Evolutionary conservation across 2,888 invertebrate species (phyloP).

Genomic region (Myopa testacea): DNA sequence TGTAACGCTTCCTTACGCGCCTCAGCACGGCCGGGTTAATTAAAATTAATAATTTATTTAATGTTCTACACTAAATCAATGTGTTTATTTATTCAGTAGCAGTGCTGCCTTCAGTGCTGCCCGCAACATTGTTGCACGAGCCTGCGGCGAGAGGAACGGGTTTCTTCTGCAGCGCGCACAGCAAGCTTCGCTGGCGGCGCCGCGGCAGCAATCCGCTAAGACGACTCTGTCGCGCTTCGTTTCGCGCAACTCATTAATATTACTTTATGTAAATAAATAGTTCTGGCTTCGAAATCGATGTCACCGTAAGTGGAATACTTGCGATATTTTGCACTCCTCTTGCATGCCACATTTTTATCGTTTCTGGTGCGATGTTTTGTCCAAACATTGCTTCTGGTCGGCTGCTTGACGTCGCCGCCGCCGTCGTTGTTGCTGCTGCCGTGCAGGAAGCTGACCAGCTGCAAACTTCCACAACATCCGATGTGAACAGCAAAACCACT

Average conservation of each 20-base stretch:
- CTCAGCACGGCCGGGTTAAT: constrained; percentile 4
- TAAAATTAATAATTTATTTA: constrained; percentile 34
- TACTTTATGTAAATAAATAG: constrained; percentile 12
- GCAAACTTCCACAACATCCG: no score
- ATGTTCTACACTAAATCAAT: constrained; percentile 33
- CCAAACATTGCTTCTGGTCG: neutral
- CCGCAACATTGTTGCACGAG: constrained; percentile 29
- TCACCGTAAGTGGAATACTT: neutral
- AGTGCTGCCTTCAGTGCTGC: neutral
- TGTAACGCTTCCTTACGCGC: neutral
- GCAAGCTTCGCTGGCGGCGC: neutral
- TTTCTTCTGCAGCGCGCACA: neutral
- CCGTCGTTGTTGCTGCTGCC: neutral
- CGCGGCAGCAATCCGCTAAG: constrained; percentile 5
- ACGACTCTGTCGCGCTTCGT: neutral
- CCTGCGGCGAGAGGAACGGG: neutral
- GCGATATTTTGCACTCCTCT: neutral
- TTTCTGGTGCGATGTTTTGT: neutral
- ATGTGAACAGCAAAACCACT: no score
- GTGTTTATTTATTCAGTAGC: constrained; percentile 35
- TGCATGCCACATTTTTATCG: neutral
- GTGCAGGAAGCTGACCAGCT: neutral
- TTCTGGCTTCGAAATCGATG: neutral
- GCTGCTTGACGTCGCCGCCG: neutral
- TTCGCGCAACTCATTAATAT: neutral